These are phyloP conservation scores for Bryconaethiops microstoma DNA, from an alignment of 2,797 vertebrate species.

Conservation along the genomic window DNA sequence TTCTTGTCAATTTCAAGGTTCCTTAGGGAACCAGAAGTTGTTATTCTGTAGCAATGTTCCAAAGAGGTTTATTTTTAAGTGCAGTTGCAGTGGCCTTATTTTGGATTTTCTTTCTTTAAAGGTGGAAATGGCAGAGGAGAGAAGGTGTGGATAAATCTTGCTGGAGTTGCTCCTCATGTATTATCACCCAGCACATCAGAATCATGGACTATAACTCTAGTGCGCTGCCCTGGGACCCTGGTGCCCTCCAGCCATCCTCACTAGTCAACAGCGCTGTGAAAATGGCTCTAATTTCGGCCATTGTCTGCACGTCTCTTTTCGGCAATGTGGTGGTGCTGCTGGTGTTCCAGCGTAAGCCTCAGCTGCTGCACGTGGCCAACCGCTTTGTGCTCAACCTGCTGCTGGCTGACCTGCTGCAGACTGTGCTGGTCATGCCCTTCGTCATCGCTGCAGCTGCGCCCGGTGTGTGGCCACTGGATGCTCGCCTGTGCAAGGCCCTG, in stretches of 20 bases:
- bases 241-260: conserved; percentile 58
- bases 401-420: conserved; percentile 86
- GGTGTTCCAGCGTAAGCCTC: conserved; percentile 88
- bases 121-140: conserved; percentile 60
- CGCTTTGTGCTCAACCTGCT: conserved; percentile 90
- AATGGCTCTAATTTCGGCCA: conserved; percentile 80
- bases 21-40: too few relatives aligned
- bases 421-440: conserved; percentile 86
- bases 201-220: conserved; percentile 68
- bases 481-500: conserved; percentile 83
- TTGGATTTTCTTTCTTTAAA: conserved; percentile 23
- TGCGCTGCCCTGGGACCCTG: conserved; percentile 65
- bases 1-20: too few relatives aligned
- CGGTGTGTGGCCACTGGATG: conserved; percentile 84
- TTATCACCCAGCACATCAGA: conserved; percentile 36
- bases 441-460: conserved; percentile 83
- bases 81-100: background rate
- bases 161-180: conserved; percentile 52
- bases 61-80: background rate
- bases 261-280: conserved; percentile 72
- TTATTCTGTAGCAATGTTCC: background rate
- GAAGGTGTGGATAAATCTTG: conserved; percentile 17
- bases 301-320: conserved; percentile 82
- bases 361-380: conserved; percentile 88
- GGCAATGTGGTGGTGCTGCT: conserved; percentile 85